Evolutionary conservation across 2,113 vertebrate species (phyloP), one percentile per base, ranked within the genome.

Genomic region (Gasterosteus nipponicus): DNA sequence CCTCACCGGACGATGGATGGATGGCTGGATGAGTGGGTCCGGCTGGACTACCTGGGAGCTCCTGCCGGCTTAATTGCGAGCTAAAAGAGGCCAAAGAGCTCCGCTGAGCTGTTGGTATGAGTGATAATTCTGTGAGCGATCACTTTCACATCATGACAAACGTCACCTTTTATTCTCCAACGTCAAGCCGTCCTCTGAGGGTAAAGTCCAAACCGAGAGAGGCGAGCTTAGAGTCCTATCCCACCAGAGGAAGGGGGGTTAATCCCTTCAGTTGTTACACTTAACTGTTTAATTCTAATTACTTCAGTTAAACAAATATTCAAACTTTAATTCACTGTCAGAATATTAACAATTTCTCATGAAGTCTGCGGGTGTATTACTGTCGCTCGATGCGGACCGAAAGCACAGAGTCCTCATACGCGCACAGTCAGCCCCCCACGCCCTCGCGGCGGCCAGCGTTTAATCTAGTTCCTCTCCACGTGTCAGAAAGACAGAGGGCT

Each of bases 401-500:
- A 75, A 87, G 82, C 76, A 76, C 19, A 56, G 33, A 73, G 26
- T 53, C 63, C 78, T 83, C 77, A 60, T 64, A 65, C 57, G 57
- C 75, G 44, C 67, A 64, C 66, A 42, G 78, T 69, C 86, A 41
- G 64, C 76, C 58, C 60, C 35, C 35, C 35, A 4, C 35, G n/a
- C n/a, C n/a, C n/a, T n/a, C n/a, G n/a, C 22, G 70, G 82, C 90
- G 81, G 46, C 74, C 77, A 74, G 53, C 81, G 3, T 88, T 89
- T 89, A 91, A 93, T 91, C 87, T 85, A 86, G 73, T 87, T 90
- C 90, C 86, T 89, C 87, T 87, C 90, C 88, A 90, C 80, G 88
- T 89, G 89, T 93, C 91, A 92, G 80, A 77, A 90, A 88, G 89
- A 91, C 85, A 86, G 82, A 91, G 71, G 68, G 72, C 80, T 90